phyloP scores from a whole-genome alignment of 1,140 invertebrate genomes.

The Drosophila lacertosa region DNA sequence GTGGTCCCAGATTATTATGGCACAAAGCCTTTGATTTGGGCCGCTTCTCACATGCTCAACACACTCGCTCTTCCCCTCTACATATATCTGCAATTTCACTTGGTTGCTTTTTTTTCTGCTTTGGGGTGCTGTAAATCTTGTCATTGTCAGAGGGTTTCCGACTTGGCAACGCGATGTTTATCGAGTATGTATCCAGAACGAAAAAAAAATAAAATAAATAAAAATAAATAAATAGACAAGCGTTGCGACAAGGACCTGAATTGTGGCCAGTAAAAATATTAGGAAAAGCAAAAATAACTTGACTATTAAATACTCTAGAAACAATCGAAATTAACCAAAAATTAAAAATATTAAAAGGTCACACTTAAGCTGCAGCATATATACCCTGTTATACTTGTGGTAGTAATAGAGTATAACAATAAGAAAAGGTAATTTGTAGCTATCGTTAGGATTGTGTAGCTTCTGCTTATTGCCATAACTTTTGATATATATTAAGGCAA shows the following conservation, averaged over 20 bases:
- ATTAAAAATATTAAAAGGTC: too few species aligned
- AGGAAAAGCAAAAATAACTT: constrained; percentile 30
- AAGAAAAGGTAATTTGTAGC: constrained; percentile 14
- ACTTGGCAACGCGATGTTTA: constrained; percentile 45
- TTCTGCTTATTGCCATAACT: constrained; percentile 19
- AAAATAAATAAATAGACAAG: constrained; percentile 39
- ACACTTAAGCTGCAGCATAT: not conserved
- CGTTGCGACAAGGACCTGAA: constrained; percentile 18
- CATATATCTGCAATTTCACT: constrained; percentile 17
- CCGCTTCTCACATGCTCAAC: constrained; percentile 13
- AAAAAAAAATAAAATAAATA: constrained; percentile 18
- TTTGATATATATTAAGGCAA: constrained; percentile 15
- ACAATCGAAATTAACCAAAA: not conserved
- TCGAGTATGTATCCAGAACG: constrained; percentile 46
- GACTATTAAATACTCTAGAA: too few species aligned
- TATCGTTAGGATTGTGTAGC: constrained; percentile 6
- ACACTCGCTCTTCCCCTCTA: not conserved
- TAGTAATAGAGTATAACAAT: not conserved
- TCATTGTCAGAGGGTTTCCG: constrained; percentile 41
- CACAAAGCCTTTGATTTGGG: constrained; percentile 69
- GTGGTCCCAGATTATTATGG: constrained; percentile 67
- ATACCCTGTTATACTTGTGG: not conserved
- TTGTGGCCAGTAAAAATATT: constrained; percentile 23
- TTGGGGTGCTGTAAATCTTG: constrained; percentile 65
- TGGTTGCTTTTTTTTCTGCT: constrained; percentile 17